Evolutionary conservation across 2,888 invertebrate species (phyloP).

Genomic region (Sisyra nigra): DNA sequence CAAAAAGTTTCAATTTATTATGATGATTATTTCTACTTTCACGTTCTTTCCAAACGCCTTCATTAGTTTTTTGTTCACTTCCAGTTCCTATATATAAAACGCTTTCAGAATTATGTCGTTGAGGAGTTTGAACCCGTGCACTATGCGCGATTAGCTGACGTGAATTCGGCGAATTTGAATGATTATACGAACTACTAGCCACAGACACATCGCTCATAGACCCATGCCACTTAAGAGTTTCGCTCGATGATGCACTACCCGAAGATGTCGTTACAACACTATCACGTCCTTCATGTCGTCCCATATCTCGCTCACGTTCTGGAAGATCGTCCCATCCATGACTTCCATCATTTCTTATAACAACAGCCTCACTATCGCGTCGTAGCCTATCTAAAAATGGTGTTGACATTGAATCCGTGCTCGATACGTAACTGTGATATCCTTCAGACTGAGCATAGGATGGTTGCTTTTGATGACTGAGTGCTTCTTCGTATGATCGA

Average conservation of each 20-base stretch:
- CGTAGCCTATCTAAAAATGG: conserved; percentile 59
- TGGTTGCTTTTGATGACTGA: conserved; percentile 51
- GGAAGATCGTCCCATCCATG: conserved; percentile 26
- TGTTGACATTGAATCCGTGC: conserved; percentile 54
- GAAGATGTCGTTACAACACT: conserved; percentile 45
- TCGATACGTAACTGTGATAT: conserved; percentile 65
- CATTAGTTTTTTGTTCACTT: conserved; percentile 12
- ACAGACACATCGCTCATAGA: conserved; percentile 58
- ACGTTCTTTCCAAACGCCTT: conserved; percentile 21
- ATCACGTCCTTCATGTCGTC: conserved; percentile 33
- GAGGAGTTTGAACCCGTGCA: conserved; percentile 58
- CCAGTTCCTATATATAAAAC: conserved; percentile 46
- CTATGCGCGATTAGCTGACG: conserved; percentile 58
- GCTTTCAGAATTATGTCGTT: conserved; percentile 62
- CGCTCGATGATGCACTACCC: conserved; percentile 50
- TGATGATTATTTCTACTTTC: conserved; percentile 26
- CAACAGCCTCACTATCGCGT: conserved; percentile 40
- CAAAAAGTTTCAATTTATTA: conserved; percentile 46
- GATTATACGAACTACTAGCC: conserved; percentile 36
- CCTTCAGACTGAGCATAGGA: conserved; percentile 68
- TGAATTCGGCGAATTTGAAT: conserved; percentile 28
- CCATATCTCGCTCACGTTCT: conserved; percentile 15
- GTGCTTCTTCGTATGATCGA: conserved; percentile 37
- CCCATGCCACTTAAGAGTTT: conserved; percentile 65
- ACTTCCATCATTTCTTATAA: conserved; percentile 15